Conservation (phyloP, 2,113 vertebrate species). For the Microtus montanus region DNA sequence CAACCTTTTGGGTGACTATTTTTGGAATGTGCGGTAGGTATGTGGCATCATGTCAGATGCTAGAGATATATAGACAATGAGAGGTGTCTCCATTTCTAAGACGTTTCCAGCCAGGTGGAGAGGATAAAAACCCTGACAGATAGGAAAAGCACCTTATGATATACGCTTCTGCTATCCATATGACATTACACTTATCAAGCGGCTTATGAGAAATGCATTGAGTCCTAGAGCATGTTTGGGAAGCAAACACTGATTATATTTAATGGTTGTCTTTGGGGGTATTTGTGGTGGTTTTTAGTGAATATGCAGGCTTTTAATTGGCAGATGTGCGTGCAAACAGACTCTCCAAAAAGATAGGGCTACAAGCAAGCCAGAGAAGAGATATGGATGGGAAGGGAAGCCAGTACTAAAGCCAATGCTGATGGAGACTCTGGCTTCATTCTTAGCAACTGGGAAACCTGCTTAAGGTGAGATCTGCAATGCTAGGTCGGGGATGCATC, state of each 20-base stretch:
- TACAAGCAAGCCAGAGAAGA: not conserved
- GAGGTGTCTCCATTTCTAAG: not conserved
- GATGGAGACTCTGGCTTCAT: not conserved
- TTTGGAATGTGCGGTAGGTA: not conserved
- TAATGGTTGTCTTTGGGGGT: not conserved
- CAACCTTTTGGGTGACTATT: not conserved
- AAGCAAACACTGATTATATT: not conserved
- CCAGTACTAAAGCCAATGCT: accelerated
- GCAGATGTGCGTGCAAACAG: not conserved
- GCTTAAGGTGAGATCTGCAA: not conserved
- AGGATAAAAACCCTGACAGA: not conserved
- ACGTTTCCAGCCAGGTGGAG: not conserved
- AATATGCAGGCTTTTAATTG: not conserved
- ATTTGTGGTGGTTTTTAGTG: not conserved
- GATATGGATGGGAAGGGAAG: not conserved
- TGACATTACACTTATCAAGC: not conserved
- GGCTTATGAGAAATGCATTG: conserved; percentile 32
- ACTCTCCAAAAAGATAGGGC: not conserved
- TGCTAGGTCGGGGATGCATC: not conserved
- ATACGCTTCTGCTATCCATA: not conserved
- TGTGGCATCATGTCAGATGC: not conserved
- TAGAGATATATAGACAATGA: conserved; percentile 12
- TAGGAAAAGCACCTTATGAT: not conserved
- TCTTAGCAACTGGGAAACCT: not conserved
- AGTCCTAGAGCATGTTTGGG: not conserved